Evolutionary conservation across 1,140 invertebrate species (phyloP).

Genomic region (Penaeus chinensis): DNA sequence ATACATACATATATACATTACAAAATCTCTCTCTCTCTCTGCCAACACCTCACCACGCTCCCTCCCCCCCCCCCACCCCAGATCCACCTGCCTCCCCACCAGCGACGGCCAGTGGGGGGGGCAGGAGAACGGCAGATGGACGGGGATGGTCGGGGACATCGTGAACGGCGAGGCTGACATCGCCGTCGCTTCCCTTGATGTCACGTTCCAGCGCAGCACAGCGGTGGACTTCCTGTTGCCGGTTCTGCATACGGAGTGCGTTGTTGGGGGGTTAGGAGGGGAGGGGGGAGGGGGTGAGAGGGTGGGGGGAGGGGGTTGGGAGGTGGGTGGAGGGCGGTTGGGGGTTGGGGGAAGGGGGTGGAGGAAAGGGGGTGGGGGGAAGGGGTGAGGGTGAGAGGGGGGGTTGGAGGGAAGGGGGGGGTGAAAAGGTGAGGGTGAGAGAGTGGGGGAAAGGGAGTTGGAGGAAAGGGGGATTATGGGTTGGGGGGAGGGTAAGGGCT

Average conservation of each 20-base stretch:
- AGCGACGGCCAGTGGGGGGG: slow-evolving; percentile 27
- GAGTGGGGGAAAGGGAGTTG: too few relatives aligned
- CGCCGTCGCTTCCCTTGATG: slow-evolving; percentile 45
- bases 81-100: neutral
- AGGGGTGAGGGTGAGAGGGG: too few relatives aligned
- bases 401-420: too few relatives aligned
- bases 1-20: too few relatives aligned
- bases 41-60: neutral
- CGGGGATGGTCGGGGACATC: slow-evolving; percentile 57
- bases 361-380: too few relatives aligned
- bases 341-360: too few relatives aligned
- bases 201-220: slow-evolving; percentile 42
- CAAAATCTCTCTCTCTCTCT: neutral
- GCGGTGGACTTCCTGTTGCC: slow-evolving; percentile 38
- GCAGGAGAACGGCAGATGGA: slow-evolving; percentile 42
- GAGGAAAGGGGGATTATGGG: too few relatives aligned
- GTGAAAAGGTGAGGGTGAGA: too few relatives aligned
- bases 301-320: too few relatives aligned
- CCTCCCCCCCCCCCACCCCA: neutral
- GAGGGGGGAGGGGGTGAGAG: too few relatives aligned
- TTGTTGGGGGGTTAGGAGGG: neutral
- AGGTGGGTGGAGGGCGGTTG: too few relatives aligned
- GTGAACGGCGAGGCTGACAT: slow-evolving; percentile 27
- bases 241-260: neutral
- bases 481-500: too few relatives aligned